These are phyloP conservation scores for Cheilosia pagana DNA, from an alignment of 2,888 invertebrate species.

Conservation along the genomic window DNA sequence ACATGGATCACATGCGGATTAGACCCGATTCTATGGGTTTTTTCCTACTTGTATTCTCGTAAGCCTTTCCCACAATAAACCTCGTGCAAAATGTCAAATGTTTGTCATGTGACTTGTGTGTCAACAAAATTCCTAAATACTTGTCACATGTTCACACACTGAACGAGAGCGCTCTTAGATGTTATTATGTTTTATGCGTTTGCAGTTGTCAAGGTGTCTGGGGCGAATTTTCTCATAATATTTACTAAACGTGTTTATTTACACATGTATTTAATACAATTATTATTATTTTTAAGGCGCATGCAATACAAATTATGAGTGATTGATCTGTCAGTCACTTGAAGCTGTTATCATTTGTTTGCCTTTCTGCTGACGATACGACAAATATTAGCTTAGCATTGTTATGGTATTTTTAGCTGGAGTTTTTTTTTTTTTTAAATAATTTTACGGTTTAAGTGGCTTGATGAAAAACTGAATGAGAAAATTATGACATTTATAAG, in stretches of 20 bases:
- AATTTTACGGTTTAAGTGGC: no score
- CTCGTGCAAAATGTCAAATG: conserved; percentile 39
- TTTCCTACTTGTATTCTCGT: not conserved
- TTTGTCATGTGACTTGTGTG: conserved; percentile 42
- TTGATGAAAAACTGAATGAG: no score
- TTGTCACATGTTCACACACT: conserved; percentile 40
- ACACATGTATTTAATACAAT: conserved; percentile 16
- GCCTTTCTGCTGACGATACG: not conserved
- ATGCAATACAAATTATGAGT: not conserved
- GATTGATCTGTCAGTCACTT: not conserved
- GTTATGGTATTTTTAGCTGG: conserved; percentile 3
- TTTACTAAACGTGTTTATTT: conserved; percentile 17
- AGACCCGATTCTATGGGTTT: not conserved
- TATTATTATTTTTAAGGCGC: not conserved
- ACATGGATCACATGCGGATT: no score
- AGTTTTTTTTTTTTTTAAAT: not conserved
- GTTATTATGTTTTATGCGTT: conserved; percentile 25
- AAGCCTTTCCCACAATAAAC: conserved; percentile 4
- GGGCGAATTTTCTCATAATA: conserved; percentile 5
- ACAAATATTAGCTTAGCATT: not conserved
- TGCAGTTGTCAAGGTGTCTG: conserved; percentile 5
- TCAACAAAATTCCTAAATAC: conserved; percentile 26
- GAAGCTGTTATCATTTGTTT: not conserved
- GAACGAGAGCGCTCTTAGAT: conserved; percentile 17
- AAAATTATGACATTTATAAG: no score